Evolutionary conservation across 2,797 vertebrate species (phyloP).

Genomic region (Sciurus carolinensis): DNA sequence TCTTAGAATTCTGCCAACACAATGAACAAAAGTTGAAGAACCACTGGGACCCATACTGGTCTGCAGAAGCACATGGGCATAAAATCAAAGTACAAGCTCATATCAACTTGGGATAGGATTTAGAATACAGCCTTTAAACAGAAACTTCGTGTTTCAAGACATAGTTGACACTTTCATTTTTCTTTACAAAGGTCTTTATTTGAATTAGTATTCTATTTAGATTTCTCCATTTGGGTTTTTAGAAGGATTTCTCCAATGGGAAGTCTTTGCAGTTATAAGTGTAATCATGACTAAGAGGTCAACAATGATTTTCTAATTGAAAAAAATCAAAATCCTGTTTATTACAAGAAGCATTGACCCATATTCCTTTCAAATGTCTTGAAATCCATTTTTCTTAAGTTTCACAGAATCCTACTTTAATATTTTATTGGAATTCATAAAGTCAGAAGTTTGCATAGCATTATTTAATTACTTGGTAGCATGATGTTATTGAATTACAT

Average conservation of each 20-base stretch:
- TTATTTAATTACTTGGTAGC: not conserved
- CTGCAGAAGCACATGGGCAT: not conserved
- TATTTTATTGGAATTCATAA: conserved; percentile 55
- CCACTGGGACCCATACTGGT: not conserved
- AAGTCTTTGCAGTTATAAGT: not conserved
- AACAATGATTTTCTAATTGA: conserved; percentile 14
- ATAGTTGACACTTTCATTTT: not conserved
- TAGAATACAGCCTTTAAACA: conserved; percentile 2
- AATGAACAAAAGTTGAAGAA: not conserved
- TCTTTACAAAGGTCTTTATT: not conserved
- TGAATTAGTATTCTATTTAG: not conserved
- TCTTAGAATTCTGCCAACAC: not conserved
- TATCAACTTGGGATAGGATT: not conserved
- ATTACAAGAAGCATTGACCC: not conserved
- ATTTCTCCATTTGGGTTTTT: not conserved
- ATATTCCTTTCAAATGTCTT: not conserved
- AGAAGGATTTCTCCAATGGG: not conserved
- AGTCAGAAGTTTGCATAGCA: not conserved
- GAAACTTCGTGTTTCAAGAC: not conserved
- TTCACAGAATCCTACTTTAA: conserved; percentile 35
- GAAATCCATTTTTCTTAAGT: conserved; percentile 21
- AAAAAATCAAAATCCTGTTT: not conserved
- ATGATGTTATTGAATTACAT: not conserved
- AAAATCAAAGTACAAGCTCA: conserved; percentile 25
- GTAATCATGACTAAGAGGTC: not conserved